These are phyloP conservation scores for Percopsis transmontana DNA, from an alignment of 2,113 vertebrate species.

Conservation along the genomic window DNA sequence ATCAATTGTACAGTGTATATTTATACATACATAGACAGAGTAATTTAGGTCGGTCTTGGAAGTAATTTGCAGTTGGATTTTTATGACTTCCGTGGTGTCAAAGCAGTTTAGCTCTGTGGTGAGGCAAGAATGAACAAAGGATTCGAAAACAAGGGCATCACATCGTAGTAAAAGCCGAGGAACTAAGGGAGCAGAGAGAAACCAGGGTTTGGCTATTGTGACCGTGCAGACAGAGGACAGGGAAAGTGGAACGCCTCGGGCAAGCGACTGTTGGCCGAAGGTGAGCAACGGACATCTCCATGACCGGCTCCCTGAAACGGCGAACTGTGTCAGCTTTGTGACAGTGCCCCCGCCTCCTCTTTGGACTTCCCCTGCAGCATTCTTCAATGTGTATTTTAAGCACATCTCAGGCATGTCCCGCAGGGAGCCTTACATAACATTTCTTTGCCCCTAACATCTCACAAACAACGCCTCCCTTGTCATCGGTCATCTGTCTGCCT, in stretches of 20 bases:
- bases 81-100: not conserved
- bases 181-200: not conserved
- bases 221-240: not conserved
- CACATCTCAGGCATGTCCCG: constrained; percentile 7
- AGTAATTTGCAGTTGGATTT: no score
- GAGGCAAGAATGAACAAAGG: constrained; percentile 1
- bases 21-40: no score
- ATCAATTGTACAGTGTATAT: no score
- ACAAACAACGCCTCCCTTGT: constrained; percentile 31
- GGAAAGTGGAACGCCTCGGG: not conserved
- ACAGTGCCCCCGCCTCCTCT: not conserved
- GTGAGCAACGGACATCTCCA: not conserved
- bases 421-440: constrained; percentile 44
- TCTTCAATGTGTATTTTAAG: constrained; percentile 49
- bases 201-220: no score
- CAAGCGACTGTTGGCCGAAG: not conserved
- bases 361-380: constrained; percentile 18
- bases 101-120: constrained; percentile 3
- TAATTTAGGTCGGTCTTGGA: no score
- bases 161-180: not conserved
- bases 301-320: constrained; percentile 33
- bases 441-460: constrained; percentile 29
- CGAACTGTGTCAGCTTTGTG: constrained; percentile 47
- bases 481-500: constrained; percentile 40
- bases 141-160: not conserved